Conservation (phyloP, 2,113 vertebrate species). For the Rafetus swinhoei region DNA sequence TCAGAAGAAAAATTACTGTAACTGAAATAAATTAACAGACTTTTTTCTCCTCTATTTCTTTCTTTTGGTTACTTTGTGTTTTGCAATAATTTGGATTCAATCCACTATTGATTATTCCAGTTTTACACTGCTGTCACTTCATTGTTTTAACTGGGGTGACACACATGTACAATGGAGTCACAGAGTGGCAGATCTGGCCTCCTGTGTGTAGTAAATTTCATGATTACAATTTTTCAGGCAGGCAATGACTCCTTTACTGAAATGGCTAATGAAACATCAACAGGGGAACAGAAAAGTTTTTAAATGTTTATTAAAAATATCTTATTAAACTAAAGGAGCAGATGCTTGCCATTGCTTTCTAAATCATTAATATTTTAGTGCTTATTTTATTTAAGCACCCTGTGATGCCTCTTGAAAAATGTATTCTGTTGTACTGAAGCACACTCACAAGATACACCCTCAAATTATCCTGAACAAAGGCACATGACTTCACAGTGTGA, state of each 20-base stretch:
- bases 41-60: constrained; percentile 2
- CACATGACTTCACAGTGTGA: neutral
- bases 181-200: neutral
- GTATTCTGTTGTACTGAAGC: neutral
- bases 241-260: constrained; percentile 48
- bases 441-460: neutral
- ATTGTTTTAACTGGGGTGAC: constrained; percentile 22
- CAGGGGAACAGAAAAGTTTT: constrained; percentile 4
- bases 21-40: constrained; percentile 22
- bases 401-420: neutral
- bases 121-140: constrained; percentile 2
- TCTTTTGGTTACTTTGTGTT: constrained; percentile 3
- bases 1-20: constrained; percentile 37
- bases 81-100: constrained; percentile 13
- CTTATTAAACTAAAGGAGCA: neutral
- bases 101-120: neutral
- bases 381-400: neutral
- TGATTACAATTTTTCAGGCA: neutral
- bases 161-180: constrained; percentile 36
- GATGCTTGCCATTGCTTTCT: constrained; percentile 7
- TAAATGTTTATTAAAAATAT: neutral
- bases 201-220: constrained; percentile 39
- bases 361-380: rapidly evolving
- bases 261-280: neutral
- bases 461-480: neutral